Conservation (phyloP, 2,888 invertebrate species). For the Cerastoderma edule region DNA sequence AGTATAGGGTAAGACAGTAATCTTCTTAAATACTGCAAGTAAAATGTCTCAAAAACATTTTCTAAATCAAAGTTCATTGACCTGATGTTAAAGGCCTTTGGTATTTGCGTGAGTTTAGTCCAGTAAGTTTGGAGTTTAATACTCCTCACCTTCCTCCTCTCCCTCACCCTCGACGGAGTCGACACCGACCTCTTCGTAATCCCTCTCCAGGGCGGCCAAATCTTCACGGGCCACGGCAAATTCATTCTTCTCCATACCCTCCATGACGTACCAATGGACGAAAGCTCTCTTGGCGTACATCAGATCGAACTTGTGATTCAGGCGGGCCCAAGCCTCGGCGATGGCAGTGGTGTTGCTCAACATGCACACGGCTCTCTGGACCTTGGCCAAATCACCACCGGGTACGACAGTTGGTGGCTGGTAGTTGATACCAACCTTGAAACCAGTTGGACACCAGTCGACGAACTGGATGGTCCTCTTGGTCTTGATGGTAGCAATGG, state of each 20-base stretch:
- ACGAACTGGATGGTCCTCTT: slow-evolving; percentile 81
- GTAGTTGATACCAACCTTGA: slow-evolving; percentile 92
- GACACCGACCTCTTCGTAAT: slow-evolving; percentile 69
- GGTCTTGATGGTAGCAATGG: slow-evolving; percentile 82
- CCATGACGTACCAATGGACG: slow-evolving; percentile 69
- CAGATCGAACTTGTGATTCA: slow-evolving; percentile 83
- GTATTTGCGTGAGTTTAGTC: background rate
- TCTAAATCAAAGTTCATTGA: slow-evolving; percentile 25
- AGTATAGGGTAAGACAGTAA: background rate
- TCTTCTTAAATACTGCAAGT: background rate
- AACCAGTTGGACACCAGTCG: slow-evolving; percentile 81
- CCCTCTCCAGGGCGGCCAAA: slow-evolving; percentile 76
- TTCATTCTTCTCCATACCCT: slow-evolving; percentile 75
- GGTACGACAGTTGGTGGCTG: slow-evolving; percentile 88
- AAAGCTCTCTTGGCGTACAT: slow-evolving; percentile 73
- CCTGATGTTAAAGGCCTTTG: slow-evolving; percentile 23
- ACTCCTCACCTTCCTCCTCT: slow-evolving; percentile 45
- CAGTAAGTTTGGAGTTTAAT: slow-evolving; percentile 34
- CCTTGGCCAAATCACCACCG: slow-evolving; percentile 79
- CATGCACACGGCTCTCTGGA: slow-evolving; percentile 90
- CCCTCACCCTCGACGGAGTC: slow-evolving; percentile 49
- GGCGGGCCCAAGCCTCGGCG: slow-evolving; percentile 92
- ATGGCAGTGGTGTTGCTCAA: slow-evolving; percentile 95
- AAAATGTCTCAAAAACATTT: background rate
- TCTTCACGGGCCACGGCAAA: slow-evolving; percentile 76